These are phyloP conservation scores for Melolontha melolontha DNA, from an alignment of 2,888 invertebrate genomes.

Conservation along the genomic window DNA sequence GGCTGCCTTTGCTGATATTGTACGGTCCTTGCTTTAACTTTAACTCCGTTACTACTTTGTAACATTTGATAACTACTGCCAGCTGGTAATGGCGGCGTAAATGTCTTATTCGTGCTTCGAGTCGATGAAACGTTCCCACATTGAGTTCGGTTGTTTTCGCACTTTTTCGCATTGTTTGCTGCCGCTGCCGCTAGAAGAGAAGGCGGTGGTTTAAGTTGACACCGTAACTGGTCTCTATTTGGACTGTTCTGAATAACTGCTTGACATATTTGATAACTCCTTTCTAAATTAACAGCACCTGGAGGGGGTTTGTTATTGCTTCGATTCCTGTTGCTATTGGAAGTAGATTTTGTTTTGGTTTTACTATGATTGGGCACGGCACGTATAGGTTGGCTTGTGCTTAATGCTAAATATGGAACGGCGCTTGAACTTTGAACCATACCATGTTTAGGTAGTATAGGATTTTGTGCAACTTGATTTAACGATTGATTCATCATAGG, in stretches of 20 bases:
- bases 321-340: constrained; percentile 65
- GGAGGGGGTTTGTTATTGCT: constrained; percentile 83
- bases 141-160: constrained; percentile 61
- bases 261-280: constrained; percentile 95
- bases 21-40: constrained; percentile 63
- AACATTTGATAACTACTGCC: constrained; percentile 58
- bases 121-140: constrained; percentile 64
- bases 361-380: constrained; percentile 65
- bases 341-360: constrained; percentile 60
- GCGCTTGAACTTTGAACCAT: constrained; percentile 67
- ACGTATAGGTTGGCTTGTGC: constrained; percentile 67
- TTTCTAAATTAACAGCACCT: constrained; percentile 91
- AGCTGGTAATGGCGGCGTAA: constrained; percentile 64
- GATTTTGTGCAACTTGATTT: constrained; percentile 51
- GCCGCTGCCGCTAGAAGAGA: constrained; percentile 74
- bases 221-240: constrained; percentile 87
- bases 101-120: constrained; percentile 60
- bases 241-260: constrained; percentile 95
- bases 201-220: constrained; percentile 88
- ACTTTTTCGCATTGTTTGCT: constrained; percentile 56
- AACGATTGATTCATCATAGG: constrained; percentile 58
- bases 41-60: constrained; percentile 63
- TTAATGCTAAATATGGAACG: constrained; percentile 67
- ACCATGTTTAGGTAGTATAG: constrained; percentile 53
- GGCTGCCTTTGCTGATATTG: constrained; percentile 70